Conservation (phyloP, 2,113 vertebrate genomes). For the Dipodomys spectabilis region DNA sequence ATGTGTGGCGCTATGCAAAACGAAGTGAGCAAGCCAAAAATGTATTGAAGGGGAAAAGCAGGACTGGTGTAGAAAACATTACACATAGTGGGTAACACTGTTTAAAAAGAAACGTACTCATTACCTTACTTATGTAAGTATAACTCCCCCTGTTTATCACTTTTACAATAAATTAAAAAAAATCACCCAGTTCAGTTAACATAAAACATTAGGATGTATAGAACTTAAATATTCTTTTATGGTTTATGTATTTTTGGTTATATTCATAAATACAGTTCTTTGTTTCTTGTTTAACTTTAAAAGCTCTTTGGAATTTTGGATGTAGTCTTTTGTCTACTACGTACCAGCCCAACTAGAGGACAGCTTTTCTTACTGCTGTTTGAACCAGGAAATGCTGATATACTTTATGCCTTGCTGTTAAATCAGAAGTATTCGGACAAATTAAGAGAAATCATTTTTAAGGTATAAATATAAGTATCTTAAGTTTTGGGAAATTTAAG, state of each 20-base stretch:
- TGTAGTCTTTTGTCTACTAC: slow-evolving; percentile 92
- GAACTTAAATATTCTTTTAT: slow-evolving; percentile 43
- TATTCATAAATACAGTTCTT: neutral
- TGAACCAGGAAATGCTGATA: slow-evolving; percentile 95
- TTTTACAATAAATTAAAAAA: neutral
- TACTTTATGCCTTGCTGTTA: slow-evolving; percentile 94
- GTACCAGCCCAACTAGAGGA: slow-evolving; percentile 92
- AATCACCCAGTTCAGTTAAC: slow-evolving; percentile 7
- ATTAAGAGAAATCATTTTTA: slow-evolving; percentile 95
- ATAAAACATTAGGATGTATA: neutral
- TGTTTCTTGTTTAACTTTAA: slow-evolving; percentile 76
- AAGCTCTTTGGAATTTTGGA: slow-evolving; percentile 94
- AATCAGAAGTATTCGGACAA: slow-evolving; percentile 95
- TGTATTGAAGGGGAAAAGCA: neutral
- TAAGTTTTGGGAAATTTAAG: slow-evolving; percentile 53
- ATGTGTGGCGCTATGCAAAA: neutral
- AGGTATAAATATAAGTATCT: slow-evolving; percentile 86
- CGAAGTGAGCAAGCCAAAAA: neutral
- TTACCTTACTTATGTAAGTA: too few relatives aligned
- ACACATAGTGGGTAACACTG: neutral
- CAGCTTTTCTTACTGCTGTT: slow-evolving; percentile 97
- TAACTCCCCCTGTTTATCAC: too few relatives aligned
- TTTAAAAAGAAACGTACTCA: too few relatives aligned
- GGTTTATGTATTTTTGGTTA: slow-evolving; percentile 20
- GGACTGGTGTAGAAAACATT: neutral